Conservation (phyloP, 2,797 vertebrate genomes). For the Spinus olivaceus region DNA sequence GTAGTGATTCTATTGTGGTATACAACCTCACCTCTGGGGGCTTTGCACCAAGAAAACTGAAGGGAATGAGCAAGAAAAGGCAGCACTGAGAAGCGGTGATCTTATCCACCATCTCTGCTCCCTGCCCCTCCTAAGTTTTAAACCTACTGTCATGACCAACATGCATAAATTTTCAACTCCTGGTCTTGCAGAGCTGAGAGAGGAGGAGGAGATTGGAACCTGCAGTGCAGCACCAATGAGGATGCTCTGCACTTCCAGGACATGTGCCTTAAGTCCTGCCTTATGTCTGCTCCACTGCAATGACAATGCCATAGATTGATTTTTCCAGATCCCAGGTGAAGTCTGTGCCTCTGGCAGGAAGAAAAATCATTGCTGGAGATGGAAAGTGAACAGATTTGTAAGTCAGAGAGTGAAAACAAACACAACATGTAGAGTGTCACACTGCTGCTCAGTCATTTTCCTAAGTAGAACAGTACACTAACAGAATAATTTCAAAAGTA, state of each 20-base stretch:
- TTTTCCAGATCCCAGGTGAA: constrained; percentile 15
- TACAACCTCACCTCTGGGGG: background rate
- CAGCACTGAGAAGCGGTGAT: background rate
- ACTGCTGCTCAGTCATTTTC: background rate
- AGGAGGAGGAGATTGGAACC: background rate
- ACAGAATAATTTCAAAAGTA: constrained; percentile 7
- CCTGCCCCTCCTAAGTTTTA: background rate
- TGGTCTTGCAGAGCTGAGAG: background rate
- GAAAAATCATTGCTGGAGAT: constrained; percentile 2
- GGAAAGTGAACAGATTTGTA: background rate
- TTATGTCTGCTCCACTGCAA: background rate
- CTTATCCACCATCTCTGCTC: background rate
- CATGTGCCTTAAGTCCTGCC: background rate
- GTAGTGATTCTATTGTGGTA: background rate
- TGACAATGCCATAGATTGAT: background rate
- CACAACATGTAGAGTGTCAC: background rate
- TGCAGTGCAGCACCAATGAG: background rate
- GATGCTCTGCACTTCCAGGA: background rate
- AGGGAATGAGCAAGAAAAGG: background rate
- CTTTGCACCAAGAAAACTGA: background rate
- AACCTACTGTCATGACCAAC: background rate
- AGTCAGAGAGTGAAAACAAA: constrained; percentile 13
- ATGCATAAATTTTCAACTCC: background rate
- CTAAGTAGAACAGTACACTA: background rate
- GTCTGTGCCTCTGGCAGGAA: background rate